Percentiles rank a stretch among this genome's conserved stretches.
phyloP scores from a whole-genome alignment of 1,140 invertebrate genomes.

The Phthorimaea operculella region DNA sequence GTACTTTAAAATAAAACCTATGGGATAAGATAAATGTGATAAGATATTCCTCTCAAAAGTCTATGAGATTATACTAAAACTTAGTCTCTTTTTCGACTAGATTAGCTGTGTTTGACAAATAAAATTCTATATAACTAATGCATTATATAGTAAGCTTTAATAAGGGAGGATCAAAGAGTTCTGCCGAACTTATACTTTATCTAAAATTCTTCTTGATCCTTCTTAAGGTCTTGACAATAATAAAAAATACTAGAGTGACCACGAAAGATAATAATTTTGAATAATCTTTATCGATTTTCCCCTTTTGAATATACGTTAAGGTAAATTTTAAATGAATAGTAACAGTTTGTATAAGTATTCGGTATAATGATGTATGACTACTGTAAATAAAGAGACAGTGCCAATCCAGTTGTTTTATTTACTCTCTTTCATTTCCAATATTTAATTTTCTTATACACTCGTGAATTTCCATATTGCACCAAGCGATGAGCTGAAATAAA shows the following conservation, averaged over 20 bases:
- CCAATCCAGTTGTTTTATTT: slow-evolving; percentile 31
- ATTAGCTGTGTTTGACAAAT: slow-evolving; percentile 65
- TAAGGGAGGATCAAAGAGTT: neutral
- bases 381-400: slow-evolving; percentile 50
- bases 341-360: slow-evolving; percentile 7
- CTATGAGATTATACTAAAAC: neutral
- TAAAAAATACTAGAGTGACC: slow-evolving; percentile 27
- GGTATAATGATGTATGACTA: slow-evolving; percentile 28
- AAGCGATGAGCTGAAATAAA: too few relatives aligned
- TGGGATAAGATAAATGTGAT: too few relatives aligned
- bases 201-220: neutral
- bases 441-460: too few relatives aligned
- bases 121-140: slow-evolving; percentile 28
- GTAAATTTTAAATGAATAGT: neutral
- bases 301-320: slow-evolving; percentile 21
- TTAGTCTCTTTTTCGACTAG: neutral
- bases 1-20: too few relatives aligned
- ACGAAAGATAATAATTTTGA: slow-evolving; percentile 42
- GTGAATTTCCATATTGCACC: too few relatives aligned
- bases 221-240: slow-evolving; percentile 38
- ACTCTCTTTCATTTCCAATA: too few relatives aligned
- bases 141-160: slow-evolving; percentile 20
- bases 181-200: neutral
- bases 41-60: neutral
- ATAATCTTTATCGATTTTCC: slow-evolving; percentile 10